Percentiles rank a stretch among this genome's conserved stretches.
These are phyloP conservation scores for Lycorma delicatula DNA, from an alignment of 1,140 invertebrate species.

Conservation along the genomic window DNA sequence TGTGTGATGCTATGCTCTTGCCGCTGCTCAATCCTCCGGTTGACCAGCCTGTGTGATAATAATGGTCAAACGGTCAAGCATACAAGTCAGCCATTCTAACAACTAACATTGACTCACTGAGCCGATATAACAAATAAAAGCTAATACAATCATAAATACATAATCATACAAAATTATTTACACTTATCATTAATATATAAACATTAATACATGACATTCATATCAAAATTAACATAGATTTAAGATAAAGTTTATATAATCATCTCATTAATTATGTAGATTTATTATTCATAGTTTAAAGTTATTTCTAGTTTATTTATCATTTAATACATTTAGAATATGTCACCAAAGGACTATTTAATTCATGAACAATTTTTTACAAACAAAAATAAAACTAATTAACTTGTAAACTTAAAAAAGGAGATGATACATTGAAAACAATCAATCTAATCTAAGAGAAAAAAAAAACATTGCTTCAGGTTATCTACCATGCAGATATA, in stretches of 20 bases:
- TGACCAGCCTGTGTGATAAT: slow-evolving; percentile 47
- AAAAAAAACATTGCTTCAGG: no score
- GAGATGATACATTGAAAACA: no score
- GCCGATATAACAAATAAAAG: neutral
- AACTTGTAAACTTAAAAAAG: no score
- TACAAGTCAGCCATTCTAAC: neutral
- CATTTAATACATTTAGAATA: neutral
- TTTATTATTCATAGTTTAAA: no score
- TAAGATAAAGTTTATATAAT: no score
- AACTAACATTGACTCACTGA: neutral
- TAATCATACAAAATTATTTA: neutral
- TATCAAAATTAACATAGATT: neutral
- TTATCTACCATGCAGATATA: no score
- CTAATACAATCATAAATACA: slow-evolving; percentile 1
- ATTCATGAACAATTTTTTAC: neutral
- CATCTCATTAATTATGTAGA: no score
- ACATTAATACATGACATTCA: neutral
- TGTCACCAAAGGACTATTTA: slow-evolving; percentile 3
- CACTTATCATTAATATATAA: neutral
- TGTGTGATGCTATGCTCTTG: slow-evolving; percentile 58
- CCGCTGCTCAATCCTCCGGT: slow-evolving; percentile 55
- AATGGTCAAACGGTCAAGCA: slow-evolving; percentile 16
- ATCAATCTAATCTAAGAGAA: no score
- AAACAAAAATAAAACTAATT: no score
- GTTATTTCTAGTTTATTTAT: neutral